These are phyloP conservation scores for Drosophila bocqueti DNA, from an alignment of 1,140 invertebrate genomes.

Conservation along the genomic window DNA sequence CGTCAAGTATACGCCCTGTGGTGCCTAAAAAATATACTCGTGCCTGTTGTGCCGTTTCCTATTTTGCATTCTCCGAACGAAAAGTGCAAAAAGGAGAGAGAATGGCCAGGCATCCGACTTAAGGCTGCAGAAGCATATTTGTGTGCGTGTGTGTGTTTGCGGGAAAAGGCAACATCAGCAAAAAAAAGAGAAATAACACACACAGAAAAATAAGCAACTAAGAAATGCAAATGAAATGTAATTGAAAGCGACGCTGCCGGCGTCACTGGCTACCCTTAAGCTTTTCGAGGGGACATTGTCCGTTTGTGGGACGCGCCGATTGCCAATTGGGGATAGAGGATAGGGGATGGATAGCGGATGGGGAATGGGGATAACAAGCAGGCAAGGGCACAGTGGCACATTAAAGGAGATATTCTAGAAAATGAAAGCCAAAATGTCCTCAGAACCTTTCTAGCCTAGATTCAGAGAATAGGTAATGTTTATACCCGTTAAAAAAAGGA, in stretches of 20 bases:
- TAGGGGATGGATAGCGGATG: constrained; percentile 17
- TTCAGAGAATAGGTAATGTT: no score
- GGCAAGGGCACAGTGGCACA: constrained; percentile 49
- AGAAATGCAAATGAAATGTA: constrained; percentile 82
- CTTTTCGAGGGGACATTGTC: constrained; percentile 79
- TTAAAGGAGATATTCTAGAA: background rate
- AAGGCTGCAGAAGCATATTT: constrained; percentile 41
- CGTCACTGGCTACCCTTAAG: constrained; percentile 75
- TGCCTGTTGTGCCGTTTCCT: constrained; percentile 60
- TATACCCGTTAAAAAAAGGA: no score
- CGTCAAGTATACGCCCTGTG: constrained; percentile 77
- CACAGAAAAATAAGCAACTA: constrained; percentile 73
- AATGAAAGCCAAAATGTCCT: background rate
- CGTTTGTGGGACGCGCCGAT: constrained; percentile 68
- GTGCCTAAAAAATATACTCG: constrained; percentile 53
- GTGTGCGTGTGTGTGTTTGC: constrained; percentile 21
- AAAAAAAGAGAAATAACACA: constrained; percentile 46
- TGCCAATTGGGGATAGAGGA: constrained; percentile 20
- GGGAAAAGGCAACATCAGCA: constrained; percentile 73
- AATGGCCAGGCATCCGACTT: constrained; percentile 63
- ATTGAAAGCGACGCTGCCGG: constrained; percentile 71
- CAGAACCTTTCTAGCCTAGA: background rate
- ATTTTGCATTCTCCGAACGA: constrained; percentile 70
- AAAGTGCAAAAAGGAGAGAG: constrained; percentile 56
- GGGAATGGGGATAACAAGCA: constrained; percentile 1